Evolutionary conservation across 2,113 vertebrate species (phyloP), one percentile per base, ranked within the genome.

Genomic region (Alethe castanea): DNA sequence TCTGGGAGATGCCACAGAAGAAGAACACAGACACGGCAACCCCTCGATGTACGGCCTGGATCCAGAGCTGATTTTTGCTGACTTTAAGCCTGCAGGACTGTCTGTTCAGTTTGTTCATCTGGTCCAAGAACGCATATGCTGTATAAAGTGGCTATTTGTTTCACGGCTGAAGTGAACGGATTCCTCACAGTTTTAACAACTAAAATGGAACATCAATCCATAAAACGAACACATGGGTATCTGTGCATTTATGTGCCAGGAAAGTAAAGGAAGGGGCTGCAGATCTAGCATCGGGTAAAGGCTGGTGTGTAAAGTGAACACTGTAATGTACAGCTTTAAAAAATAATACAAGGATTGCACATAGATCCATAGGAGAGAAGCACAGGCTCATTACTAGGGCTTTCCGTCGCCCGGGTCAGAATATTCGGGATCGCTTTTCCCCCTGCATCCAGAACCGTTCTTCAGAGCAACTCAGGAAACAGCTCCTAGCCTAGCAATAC

Each of bases 301-400:
- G 96, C 94, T 96, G 90, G 91, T 94, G 88, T 95, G 97, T 96
- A 98, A 98, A 95, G 97, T 97, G 98, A 98, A 98, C 96, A 98
- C 97, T 97, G 96, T 97, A 97, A 97, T 94, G 93, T 98, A 98
- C 97, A 98, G 97, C 96, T 98, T 95, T 91, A 97, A 97, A 96
- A 97, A 97, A 96, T 95, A 98, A 98, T 96, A 98, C 80, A 97
- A 96, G 97, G 96, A 99, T 99, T 99, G 99, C 98, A 99, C 98
- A 97, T 98, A 95, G 95, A 98, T 98, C 98, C 98, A 87, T 89
- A 97, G 91, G 79, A 96, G 95, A 95, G 91, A 96, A 96, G 96
- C 91, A 94, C 71, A 81, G 96, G 93, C 95, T 97, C 67, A n/a
- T 78, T 19, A 67, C 67, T 86, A 48, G 52, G 86, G 91, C 80